Conservation (phyloP, 2,888 invertebrate genomes). For the Platynereis dumerilii region DNA sequence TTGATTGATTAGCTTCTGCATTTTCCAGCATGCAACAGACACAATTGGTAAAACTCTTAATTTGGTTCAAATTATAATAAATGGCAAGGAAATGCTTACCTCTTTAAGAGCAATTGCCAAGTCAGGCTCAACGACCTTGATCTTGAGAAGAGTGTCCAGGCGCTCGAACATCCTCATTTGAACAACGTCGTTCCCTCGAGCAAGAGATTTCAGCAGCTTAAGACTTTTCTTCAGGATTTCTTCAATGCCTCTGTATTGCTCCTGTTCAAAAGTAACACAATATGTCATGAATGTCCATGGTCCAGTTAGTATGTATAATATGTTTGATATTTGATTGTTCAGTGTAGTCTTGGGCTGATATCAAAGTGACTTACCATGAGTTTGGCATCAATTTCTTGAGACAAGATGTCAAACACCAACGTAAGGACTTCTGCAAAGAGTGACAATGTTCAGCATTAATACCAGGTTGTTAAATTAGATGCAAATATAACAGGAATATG, state of each 20-base stretch:
- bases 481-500: not conserved
- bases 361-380: slow-evolving; percentile 53
- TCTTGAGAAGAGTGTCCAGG: slow-evolving; percentile 40
- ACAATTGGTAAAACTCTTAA: too few relatives aligned
- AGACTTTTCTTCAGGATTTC: slow-evolving; percentile 41
- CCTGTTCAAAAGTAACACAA: slow-evolving; percentile 24
- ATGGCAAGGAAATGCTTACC: slow-evolving; percentile 36
- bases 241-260: slow-evolving; percentile 43
- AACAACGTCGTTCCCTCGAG: slow-evolving; percentile 43
- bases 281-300: not conserved
- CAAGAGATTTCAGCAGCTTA: slow-evolving; percentile 39
- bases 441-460: not conserved
- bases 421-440: slow-evolving; percentile 40
- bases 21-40: too few relatives aligned
- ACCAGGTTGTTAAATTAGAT: slow-evolving; percentile 6
- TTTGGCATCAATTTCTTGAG: slow-evolving; percentile 42
- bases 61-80: too few relatives aligned
- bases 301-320: not conserved
- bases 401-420: slow-evolving; percentile 47
- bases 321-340: too few relatives aligned
- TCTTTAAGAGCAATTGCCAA: slow-evolving; percentile 44
- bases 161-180: slow-evolving; percentile 45
- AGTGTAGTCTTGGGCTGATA: too few relatives aligned
- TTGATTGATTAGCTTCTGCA: too few relatives aligned
- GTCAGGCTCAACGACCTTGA: slow-evolving; percentile 43